Percentiles rank a stretch among this genome's conserved stretches.
These are phyloP conservation scores for Drosophila ohnishii DNA, from an alignment of 1,140 invertebrate genomes.

Conservation along the genomic window DNA sequence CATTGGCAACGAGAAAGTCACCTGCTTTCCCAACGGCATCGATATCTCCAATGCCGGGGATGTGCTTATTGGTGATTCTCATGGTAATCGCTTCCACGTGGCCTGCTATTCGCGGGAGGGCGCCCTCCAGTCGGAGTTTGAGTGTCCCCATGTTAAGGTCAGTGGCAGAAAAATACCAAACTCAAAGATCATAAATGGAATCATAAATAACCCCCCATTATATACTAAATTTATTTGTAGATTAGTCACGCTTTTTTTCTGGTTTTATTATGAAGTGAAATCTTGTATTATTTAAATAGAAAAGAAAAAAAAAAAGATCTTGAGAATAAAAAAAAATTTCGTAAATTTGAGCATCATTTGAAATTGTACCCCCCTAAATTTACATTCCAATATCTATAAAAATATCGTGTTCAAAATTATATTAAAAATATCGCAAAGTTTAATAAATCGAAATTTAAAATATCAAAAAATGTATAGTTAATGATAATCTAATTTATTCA, in stretches of 20 bases:
- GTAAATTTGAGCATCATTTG: neutral
- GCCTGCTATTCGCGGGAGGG: conserved; percentile 96
- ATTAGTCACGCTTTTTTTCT: neutral
- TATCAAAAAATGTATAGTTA: neutral
- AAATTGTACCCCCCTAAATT: neutral
- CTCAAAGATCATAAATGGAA: neutral
- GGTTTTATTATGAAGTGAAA: neutral
- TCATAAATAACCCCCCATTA: neutral
- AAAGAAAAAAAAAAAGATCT: neutral
- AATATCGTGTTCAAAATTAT: too few relatives aligned
- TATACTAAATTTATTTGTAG: neutral
- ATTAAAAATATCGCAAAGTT: too few relatives aligned
- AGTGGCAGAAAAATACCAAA: neutral
- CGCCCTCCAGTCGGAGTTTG: conserved; percentile 94
- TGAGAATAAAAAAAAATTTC: neutral
- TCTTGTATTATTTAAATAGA: neutral
- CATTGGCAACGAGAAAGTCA: conserved; percentile 97
- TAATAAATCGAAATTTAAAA: neutral
- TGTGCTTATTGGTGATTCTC: conserved; percentile 97
- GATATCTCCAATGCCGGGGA: conserved; percentile 98
- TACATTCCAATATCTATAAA: too few relatives aligned
- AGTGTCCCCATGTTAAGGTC: conserved; percentile 98
- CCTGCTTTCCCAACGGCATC: conserved; percentile 98
- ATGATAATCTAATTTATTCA: neutral
- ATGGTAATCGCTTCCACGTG: conserved; percentile 98